Percentiles rank a stretch among this genome's conserved stretches.
phyloP scores from a whole-genome alignment of 2,113 vertebrate species.

The Chinchilla lanigera region DNA sequence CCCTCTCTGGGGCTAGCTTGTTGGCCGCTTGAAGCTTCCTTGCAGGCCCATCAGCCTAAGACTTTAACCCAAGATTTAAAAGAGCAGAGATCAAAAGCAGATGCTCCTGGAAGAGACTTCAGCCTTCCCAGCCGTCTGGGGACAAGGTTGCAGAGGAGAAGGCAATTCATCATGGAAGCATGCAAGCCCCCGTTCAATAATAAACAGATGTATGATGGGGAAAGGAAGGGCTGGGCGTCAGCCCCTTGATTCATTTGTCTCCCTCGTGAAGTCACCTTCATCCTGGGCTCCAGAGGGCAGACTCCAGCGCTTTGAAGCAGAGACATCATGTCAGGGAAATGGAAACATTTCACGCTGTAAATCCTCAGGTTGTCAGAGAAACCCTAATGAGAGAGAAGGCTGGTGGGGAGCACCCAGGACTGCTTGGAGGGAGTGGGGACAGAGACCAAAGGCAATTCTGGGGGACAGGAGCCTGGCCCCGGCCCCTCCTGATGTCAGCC shows the following conservation, averaged over 20 bases:
- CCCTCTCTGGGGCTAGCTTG: constrained; percentile 32
- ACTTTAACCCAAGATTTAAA: constrained; percentile 89
- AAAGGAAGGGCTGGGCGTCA: constrained; percentile 88
- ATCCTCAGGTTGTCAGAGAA: constrained; percentile 85
- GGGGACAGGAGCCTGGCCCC: not conserved
- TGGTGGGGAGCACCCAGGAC: constrained; percentile 68
- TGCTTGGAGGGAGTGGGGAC: not conserved
- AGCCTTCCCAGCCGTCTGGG: constrained; percentile 87
- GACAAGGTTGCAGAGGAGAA: constrained; percentile 90
- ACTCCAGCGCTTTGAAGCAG: constrained; percentile 85
- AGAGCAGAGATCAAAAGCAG: constrained; percentile 92
- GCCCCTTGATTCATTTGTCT: constrained; percentile 89
- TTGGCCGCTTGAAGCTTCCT: constrained; percentile 83
- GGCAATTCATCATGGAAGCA: constrained; percentile 91
- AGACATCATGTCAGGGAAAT: constrained; percentile 84
- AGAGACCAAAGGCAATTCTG: not conserved
- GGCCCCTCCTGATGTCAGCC: not conserved
- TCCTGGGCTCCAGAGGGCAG: constrained; percentile 84
- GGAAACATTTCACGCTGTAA: constrained; percentile 87
- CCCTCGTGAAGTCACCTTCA: constrained; percentile 87
- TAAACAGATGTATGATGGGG: constrained; percentile 93
- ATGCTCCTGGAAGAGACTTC: constrained; percentile 89
- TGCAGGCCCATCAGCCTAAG: constrained; percentile 85
- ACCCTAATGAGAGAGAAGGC: constrained; percentile 83
- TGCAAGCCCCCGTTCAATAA: constrained; percentile 94